Base-by-base conservation (phyloP, 23 tunicate genomes). In the Aplidium turbinatum region DNA sequence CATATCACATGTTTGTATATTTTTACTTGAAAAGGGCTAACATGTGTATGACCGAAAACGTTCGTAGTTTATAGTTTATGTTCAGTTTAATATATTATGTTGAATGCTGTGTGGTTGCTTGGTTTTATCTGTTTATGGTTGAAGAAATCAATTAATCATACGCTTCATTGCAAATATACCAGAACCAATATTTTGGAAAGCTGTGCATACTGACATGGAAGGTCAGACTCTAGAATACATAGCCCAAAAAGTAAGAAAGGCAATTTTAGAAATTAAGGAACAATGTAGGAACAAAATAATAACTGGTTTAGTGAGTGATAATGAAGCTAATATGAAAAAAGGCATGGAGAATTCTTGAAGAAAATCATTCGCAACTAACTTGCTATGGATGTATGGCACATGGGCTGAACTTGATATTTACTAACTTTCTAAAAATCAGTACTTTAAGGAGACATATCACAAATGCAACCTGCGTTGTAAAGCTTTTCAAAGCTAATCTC, bases 311-410 rank as follows among this genome's bases (percentile, higher is more conserved):
- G 67, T 60, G 5, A 60, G 19, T 4, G 67, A 30, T n/a, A 60
- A 60, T 60, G 67, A 36, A 4, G 31, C 38, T 38, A 60, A 30
- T 29, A 60, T 60, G 67, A 60, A 60, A n/a, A n/a, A 53, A 53
- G 21, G 16, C 60, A 7, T 11, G 60, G 60, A 53, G 5, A 11
- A 24, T 53, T 24, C 21, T 53, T 24, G 20, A 19, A 19, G 60
- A 53, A 53, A 19, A 53, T 4, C 22, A 53, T 53, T 19, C 60
- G 16, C 26, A 53, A 53, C 16, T 19, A 53, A 19, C 21, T 7
- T 53, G 60, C 21, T 53, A 53, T 53, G 21, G 60, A 19, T 53
- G 60, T 53, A 27, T 19, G 5, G 60, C 21, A 7, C 60, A 53
- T 53, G 21, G 60, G 21, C 60, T n/a, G n/a, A n/a, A n/a, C n/a